Evolutionary conservation across 2,797 vertebrate species (phyloP).

Genomic region (Sorex maritimensis): DNA sequence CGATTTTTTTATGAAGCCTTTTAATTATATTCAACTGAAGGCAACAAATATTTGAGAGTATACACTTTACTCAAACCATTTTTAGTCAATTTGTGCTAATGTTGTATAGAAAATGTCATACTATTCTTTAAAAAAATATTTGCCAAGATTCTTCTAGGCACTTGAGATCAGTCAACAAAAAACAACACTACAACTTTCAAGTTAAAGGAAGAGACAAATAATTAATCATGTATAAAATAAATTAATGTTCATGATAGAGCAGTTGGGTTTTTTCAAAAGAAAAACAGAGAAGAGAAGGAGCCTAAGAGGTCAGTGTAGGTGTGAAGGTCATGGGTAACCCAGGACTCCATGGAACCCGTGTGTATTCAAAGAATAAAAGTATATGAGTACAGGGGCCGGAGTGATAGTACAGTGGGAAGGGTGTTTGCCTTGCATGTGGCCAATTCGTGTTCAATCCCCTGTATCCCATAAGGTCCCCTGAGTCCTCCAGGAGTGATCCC

Average conservation of each 20-base stretch:
- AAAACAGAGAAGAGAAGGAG: background rate
- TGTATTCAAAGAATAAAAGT: background rate
- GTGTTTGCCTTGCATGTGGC: no score
- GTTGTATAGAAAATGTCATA: slow-evolving; percentile 3
- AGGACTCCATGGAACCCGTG: background rate
- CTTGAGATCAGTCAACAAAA: slow-evolving; percentile 1
- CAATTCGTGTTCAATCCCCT: no score
- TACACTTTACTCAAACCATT: background rate
- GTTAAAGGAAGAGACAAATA: background rate
- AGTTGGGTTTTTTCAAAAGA: background rate
- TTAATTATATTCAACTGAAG: slow-evolving; percentile 1
- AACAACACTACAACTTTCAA: slow-evolving; percentile 23
- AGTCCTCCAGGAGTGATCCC: no score
- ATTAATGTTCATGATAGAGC: background rate
- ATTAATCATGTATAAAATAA: background rate
- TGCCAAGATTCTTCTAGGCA: background rate
- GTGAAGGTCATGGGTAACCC: background rate
- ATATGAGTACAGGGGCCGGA: background rate
- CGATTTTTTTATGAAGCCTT: background rate
- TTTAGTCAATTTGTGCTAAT: slow-evolving; percentile 19
- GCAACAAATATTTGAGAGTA: slow-evolving; percentile 32
- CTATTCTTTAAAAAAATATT: background rate
- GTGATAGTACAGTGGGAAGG: no score
- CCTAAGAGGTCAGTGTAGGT: background rate
- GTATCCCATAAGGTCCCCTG: no score